Evolutionary conservation across 2,888 invertebrate genomes (phyloP).

Genomic region (Drosophila mimetica): DNA sequence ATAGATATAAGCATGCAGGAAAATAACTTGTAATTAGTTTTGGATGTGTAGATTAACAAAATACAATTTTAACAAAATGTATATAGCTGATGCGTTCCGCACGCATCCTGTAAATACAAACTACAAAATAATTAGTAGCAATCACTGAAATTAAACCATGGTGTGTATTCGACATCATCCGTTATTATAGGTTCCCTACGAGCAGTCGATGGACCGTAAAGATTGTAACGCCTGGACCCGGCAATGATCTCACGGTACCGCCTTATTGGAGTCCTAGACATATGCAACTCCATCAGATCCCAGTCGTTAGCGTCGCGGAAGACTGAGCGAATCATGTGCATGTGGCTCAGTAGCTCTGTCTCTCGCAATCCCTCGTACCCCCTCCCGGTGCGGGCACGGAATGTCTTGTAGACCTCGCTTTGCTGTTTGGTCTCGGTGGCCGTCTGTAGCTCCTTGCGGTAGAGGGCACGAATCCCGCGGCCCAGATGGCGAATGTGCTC

Average conservation of each 20-base stretch:
- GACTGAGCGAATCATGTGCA: slow-evolving; percentile 85
- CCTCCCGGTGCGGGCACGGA: slow-evolving; percentile 85
- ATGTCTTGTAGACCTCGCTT: slow-evolving; percentile 85
- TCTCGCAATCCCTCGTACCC: slow-evolving; percentile 85
- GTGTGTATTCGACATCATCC: slow-evolving; percentile 57
- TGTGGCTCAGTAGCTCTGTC: slow-evolving; percentile 85
- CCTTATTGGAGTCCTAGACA: slow-evolving; percentile 62
- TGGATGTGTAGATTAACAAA: no score
- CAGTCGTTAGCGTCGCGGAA: slow-evolving; percentile 85
- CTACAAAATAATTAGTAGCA: no score
- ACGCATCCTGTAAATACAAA: no score
- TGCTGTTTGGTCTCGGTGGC: slow-evolving; percentile 83
- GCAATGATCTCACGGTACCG: slow-evolving; percentile 69
- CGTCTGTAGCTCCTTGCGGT: slow-evolving; percentile 83
- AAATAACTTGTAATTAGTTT: no score
- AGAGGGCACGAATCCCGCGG: slow-evolving; percentile 83
- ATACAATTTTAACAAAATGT: no score
- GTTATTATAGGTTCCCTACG: slow-evolving; percentile 38
- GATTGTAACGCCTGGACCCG: slow-evolving; percentile 52
- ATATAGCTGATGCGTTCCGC: no score
- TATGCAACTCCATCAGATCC: slow-evolving; percentile 83
- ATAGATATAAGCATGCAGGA: no score
- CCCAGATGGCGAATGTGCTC: slow-evolving; percentile 84
- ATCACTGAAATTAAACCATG: slow-evolving; percentile 69
- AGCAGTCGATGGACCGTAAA: slow-evolving; percentile 53